phyloP scores from a whole-genome alignment of 2,888 invertebrate species.

The Latheticus oryzae region DNA sequence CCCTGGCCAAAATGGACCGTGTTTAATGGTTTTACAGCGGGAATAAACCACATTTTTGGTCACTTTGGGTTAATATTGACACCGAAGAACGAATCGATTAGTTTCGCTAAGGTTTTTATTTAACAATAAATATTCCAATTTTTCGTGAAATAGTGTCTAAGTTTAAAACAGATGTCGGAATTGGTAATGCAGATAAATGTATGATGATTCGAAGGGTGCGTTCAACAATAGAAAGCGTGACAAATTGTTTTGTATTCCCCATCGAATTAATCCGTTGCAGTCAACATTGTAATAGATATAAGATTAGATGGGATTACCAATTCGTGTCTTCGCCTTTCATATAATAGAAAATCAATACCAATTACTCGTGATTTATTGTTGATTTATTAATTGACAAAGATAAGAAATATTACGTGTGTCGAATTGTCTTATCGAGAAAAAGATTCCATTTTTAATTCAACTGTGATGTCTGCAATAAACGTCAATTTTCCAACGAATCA shows the following conservation, averaged over 20 bases:
- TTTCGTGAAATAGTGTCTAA: constrained; percentile 4
- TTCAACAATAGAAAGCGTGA: constrained; percentile 62
- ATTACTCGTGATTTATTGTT: constrained; percentile 60
- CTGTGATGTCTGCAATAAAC: constrained; percentile 31
- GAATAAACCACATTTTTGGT: constrained; percentile 55
- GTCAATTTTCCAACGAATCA: constrained; percentile 25
- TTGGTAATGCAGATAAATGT: constrained; percentile 62
- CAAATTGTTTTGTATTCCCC: constrained; percentile 65
- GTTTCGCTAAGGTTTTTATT: constrained; percentile 46
- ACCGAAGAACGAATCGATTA: constrained; percentile 52
- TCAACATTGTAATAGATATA: constrained; percentile 64
- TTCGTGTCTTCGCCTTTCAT: constrained; percentile 43
- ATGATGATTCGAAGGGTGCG: constrained; percentile 59
- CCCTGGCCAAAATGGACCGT: constrained; percentile 16
- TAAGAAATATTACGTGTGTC: too few species aligned
- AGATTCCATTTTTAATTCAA: constrained; percentile 26
- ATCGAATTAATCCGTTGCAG: constrained; percentile 63
- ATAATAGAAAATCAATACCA: constrained; percentile 63
- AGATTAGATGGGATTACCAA: constrained; percentile 60
- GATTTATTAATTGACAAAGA: constrained; percentile 57
- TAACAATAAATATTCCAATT: too few species aligned
- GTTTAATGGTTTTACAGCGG: constrained; percentile 35
- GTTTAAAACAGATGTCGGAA: constrained; percentile 36
- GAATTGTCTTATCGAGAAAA: too few species aligned
- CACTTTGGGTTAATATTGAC: constrained; percentile 50